Percentiles rank a stretch among this genome's conserved stretches.
phyloP scores from a whole-genome alignment of 92 coral and sea anemone genomes.

The Porites rus region DNA sequence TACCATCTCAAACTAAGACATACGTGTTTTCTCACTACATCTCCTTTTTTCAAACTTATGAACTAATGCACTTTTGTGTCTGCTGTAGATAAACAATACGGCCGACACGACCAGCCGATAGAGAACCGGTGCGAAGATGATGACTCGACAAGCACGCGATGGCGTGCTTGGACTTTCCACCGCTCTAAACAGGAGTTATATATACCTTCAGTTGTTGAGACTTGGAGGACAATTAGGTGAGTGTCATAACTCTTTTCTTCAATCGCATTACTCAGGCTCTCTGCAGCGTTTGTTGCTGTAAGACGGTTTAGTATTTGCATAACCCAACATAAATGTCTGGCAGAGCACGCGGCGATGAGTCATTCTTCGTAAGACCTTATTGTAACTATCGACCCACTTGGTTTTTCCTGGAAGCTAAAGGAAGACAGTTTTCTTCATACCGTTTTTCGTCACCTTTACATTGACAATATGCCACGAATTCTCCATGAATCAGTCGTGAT shows the following conservation, averaged over 20 bases:
- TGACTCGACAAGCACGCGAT: constrained; percentile 22
- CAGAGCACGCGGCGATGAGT: constrained; percentile 14
- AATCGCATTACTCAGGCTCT: neutral
- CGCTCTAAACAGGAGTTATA: neutral
- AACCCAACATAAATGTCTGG: constrained; percentile 22
- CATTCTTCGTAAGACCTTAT: neutral
- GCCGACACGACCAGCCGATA: neutral
- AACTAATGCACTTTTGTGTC: constrained; percentile 43
- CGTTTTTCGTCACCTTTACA: neutral
- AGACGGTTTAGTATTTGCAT: constrained; percentile 33
- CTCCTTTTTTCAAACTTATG: constrained; percentile 1
- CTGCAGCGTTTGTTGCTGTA: neutral
- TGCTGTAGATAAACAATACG: constrained; percentile 55
- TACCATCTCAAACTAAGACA: neutral
- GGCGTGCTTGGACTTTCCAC: neutral
- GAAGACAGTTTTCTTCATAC: neutral
- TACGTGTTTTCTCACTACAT: constrained; percentile 31
- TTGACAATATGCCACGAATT: neutral
- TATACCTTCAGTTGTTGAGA: no score
- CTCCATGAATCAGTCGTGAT: neutral
- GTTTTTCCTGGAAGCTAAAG: neutral
- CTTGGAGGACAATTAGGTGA: constrained; percentile 1
- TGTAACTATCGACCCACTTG: neutral
- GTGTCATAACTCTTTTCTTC: neutral
- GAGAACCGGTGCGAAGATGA: constrained; percentile 6